Percentiles rank a stretch among this genome's conserved stretches.
Conservation (phyloP, 2,797 vertebrate genomes). For the Ceyx erithaca region DNA sequence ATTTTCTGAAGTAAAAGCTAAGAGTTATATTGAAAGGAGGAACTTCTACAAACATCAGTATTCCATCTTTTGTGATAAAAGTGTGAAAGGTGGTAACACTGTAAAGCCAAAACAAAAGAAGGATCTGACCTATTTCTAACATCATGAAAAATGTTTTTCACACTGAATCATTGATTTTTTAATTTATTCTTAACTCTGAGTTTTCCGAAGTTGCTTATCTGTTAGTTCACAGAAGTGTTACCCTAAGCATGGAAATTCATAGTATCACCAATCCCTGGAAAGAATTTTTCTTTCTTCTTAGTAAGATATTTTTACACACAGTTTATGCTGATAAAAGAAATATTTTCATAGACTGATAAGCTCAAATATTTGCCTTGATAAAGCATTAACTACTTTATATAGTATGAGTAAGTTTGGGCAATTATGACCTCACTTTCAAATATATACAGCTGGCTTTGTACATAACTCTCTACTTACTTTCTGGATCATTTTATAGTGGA, state of each 20-base stretch:
- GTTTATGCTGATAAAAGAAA: neutral
- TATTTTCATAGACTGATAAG: neutral
- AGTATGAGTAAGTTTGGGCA: neutral
- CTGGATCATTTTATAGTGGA: neutral
- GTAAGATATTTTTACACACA: neutral
- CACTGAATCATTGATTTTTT: neutral
- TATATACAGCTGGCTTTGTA: neutral
- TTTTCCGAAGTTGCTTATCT: slow-evolving; percentile 30
- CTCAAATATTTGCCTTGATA: slow-evolving; percentile 10
- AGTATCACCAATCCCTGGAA: neutral
- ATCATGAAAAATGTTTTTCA: neutral
- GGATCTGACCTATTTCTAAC: slow-evolving; percentile 1
- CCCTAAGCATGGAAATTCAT: neutral
- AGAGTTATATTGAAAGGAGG: neutral
- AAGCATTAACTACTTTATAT: neutral
- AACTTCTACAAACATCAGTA: neutral
- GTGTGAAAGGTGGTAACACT: neutral
- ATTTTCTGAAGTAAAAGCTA: neutral
- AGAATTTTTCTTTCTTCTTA: neutral
- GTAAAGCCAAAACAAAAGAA: neutral
- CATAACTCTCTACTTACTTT: neutral
- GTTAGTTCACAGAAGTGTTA: neutral
- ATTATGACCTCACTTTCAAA: neutral
- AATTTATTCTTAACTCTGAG: neutral
- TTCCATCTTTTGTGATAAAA: neutral